Evolutionary conservation across 2,113 vertebrate genomes (phyloP).

Genomic region (Mustela nigripes): DNA sequence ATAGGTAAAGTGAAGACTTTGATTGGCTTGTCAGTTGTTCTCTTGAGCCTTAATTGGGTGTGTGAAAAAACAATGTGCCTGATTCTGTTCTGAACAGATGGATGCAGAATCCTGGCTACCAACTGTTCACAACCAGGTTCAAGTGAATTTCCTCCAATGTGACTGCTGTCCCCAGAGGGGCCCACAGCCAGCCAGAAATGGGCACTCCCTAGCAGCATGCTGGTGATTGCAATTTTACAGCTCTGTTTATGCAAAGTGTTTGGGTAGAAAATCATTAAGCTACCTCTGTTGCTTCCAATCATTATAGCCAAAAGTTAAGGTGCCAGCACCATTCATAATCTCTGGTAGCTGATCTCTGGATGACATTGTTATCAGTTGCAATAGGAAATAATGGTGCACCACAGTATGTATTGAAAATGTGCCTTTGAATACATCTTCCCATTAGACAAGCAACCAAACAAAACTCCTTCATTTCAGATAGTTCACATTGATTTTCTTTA

Average conservation of each 20-base stretch:
- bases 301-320: conserved; percentile 48
- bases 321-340: conserved; percentile 40
- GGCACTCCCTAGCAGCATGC: conserved; percentile 29
- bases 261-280: conserved; percentile 58
- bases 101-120: conserved; percentile 59
- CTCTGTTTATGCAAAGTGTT: conserved; percentile 59
- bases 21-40: conserved; percentile 63
- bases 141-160: conserved; percentile 52
- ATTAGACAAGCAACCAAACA: conserved; percentile 69
- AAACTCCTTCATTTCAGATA: conserved; percentile 71
- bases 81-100: conserved; percentile 72
- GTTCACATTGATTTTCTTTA: conserved; percentile 78
- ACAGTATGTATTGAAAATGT: conserved; percentile 51
- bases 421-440: conserved; percentile 68
- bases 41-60: conserved; percentile 37
- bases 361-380: conserved; percentile 33
- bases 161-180: conserved; percentile 14
- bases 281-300: conserved; percentile 60
- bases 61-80: conserved; percentile 50
- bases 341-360: conserved; percentile 48
- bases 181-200: conserved; percentile 2
- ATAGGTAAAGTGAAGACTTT: conserved; percentile 50
- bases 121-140: conserved; percentile 57
- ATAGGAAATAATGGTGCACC: conserved; percentile 52
- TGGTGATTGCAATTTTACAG: conserved; percentile 66